These are phyloP conservation scores for Ellobius talpinus DNA, from an alignment of 2,113 vertebrate genomes.

Conservation along the genomic window DNA sequence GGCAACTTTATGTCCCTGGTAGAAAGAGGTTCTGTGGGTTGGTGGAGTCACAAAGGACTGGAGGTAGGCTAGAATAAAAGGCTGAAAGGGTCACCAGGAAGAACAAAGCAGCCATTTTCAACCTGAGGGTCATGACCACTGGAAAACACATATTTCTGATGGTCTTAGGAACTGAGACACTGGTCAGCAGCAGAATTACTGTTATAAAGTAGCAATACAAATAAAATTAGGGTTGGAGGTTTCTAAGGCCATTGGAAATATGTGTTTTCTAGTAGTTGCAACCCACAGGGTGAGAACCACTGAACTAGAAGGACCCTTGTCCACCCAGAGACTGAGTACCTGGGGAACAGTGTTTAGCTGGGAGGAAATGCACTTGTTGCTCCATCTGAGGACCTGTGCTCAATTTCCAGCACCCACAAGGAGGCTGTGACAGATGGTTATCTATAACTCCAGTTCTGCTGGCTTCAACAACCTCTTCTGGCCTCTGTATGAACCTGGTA, in stretches of 20 bases:
- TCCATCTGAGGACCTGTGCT: not conserved
- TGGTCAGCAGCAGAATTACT: not conserved
- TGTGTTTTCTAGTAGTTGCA: not conserved
- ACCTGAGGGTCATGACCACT: not conserved
- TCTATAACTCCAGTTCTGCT: not conserved
- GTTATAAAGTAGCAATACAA: not conserved
- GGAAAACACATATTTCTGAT: not conserved
- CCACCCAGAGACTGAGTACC: not conserved
- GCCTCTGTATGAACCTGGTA: not conserved
- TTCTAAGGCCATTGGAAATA: not conserved
- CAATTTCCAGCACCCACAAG: not conserved
- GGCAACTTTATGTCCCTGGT: not conserved
- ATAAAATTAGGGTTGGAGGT: not conserved
- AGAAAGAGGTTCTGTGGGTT: not conserved
- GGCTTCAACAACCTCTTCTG: not conserved
- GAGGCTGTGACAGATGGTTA: not conserved
- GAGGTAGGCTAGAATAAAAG: not conserved
- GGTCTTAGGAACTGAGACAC: not conserved
- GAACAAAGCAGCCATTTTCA: not conserved
- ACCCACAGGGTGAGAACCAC: not conserved
- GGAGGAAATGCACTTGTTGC: not conserved
- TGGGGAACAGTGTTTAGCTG: not conserved
- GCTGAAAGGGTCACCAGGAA: not conserved
- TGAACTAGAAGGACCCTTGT: not conserved
- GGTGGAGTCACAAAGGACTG: not conserved